phyloP scores from a whole-genome alignment of 2,113 vertebrate genomes.

The Laterallus jamaicensis region DNA sequence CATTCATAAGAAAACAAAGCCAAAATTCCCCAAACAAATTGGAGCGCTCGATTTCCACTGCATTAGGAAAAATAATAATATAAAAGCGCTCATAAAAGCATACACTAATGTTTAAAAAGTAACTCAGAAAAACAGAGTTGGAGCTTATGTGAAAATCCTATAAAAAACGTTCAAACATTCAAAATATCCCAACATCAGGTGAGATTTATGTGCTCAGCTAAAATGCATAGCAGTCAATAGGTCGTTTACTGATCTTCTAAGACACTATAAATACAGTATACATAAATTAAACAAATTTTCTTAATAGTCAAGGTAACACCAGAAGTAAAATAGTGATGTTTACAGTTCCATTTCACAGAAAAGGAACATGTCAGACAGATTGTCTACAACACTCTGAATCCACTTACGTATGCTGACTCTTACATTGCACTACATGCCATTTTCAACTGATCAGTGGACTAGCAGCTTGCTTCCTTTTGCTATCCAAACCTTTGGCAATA shows the following conservation, averaged over 20 bases:
- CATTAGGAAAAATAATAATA: not conserved
- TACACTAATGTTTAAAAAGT: not conserved
- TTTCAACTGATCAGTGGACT: not conserved
- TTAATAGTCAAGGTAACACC: not conserved
- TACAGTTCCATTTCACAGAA: not conserved
- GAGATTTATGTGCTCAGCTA: not conserved
- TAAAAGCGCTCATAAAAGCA: not conserved
- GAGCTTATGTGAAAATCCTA: not conserved
- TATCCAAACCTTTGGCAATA: not conserved
- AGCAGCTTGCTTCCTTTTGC: not conserved
- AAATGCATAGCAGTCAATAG: not conserved
- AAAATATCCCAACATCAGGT: not conserved
- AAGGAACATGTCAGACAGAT: not conserved
- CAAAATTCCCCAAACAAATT: not conserved
- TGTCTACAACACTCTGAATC: not conserved
- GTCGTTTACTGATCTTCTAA: not conserved
- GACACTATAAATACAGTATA: not conserved
- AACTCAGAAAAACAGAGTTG: not conserved
- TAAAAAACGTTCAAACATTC: not conserved
- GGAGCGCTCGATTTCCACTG: not conserved
- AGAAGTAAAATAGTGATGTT: not conserved
- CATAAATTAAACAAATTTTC: not conserved
- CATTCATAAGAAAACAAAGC: not conserved
- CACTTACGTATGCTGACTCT: not conserved
- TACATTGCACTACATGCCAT: not conserved